Evolutionary conservation across 2,888 invertebrate species (phyloP).

Genomic region (Amiota communis): DNA sequence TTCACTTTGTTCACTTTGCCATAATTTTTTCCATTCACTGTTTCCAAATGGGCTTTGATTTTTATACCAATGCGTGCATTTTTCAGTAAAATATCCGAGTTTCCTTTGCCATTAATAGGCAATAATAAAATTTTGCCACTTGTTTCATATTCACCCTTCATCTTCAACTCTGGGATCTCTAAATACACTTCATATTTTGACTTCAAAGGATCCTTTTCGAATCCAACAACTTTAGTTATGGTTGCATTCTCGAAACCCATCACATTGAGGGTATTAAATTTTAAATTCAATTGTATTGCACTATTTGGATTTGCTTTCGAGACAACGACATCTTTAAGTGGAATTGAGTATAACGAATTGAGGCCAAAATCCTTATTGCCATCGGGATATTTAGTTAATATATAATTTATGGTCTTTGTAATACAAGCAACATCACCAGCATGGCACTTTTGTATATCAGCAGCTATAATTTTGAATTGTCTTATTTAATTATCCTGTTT

Average conservation of each 20-base stretch:
- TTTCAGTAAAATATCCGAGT: constrained; percentile 52
- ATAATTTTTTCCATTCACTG: constrained; percentile 44
- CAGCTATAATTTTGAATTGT: constrained; percentile 25
- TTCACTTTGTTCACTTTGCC: constrained; percentile 48
- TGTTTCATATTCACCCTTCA: constrained; percentile 66
- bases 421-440: constrained; percentile 57
- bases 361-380: constrained; percentile 56
- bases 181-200: constrained; percentile 53
- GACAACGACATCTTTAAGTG: constrained; percentile 49
- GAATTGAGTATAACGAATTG: constrained; percentile 48
- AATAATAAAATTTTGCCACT: constrained; percentile 70
- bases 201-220: constrained; percentile 50
- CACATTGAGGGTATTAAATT: constrained; percentile 49
- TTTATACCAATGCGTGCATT: constrained; percentile 42
- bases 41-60: constrained; percentile 36
- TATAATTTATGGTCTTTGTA: constrained; percentile 46
- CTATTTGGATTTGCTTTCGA: constrained; percentile 42
- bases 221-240: constrained; percentile 55
- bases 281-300: constrained; percentile 54
- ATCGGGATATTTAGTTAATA: constrained; percentile 54
- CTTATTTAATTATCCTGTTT: background rate
- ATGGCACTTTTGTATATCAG: constrained; percentile 52
- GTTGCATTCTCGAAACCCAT: constrained; percentile 53
- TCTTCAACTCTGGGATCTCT: constrained; percentile 45
- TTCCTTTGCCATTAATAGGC: constrained; percentile 69